Conservation (phyloP, 2,113 vertebrate genomes). For the Erinaceus europaeus region DNA sequence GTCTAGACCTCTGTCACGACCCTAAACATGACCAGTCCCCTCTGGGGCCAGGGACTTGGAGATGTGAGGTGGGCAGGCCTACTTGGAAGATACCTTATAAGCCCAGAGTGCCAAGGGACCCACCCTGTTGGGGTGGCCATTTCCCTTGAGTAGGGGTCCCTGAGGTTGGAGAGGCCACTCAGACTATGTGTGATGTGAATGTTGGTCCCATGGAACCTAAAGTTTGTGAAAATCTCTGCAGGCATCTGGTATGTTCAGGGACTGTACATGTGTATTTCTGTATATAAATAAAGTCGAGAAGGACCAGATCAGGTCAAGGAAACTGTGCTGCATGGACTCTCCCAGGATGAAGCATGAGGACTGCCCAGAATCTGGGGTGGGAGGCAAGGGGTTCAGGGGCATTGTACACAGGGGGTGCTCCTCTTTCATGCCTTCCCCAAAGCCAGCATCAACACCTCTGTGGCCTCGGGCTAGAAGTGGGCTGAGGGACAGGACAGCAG, state of each 20-base stretch:
- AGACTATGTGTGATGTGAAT: neutral
- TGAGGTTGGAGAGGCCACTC: neutral
- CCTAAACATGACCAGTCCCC: neutral
- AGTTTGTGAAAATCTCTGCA: neutral
- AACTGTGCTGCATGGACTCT: too few species aligned
- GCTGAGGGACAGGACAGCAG: neutral
- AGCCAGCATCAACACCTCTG: neutral
- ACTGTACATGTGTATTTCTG: neutral
- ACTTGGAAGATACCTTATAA: neutral
- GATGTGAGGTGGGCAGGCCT: neutral
- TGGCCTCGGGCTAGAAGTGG: neutral
- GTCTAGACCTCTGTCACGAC: neutral
- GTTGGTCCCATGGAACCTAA: neutral
- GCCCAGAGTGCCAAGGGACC: neutral
- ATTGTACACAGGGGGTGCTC: neutral
- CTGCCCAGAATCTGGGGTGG: too few species aligned
- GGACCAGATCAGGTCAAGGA: neutral
- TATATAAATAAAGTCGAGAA: neutral
- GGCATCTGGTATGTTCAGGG: too few species aligned
- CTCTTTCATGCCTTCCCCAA: neutral
- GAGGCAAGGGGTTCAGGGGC: too few species aligned
- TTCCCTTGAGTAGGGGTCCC: neutral
- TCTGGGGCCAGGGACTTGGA: neutral
- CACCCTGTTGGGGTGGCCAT: too few species aligned
- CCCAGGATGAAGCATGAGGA: too few species aligned